These are phyloP conservation scores for Hecatera dysodea DNA, from an alignment of 2,888 invertebrate species.

Conservation along the genomic window DNA sequence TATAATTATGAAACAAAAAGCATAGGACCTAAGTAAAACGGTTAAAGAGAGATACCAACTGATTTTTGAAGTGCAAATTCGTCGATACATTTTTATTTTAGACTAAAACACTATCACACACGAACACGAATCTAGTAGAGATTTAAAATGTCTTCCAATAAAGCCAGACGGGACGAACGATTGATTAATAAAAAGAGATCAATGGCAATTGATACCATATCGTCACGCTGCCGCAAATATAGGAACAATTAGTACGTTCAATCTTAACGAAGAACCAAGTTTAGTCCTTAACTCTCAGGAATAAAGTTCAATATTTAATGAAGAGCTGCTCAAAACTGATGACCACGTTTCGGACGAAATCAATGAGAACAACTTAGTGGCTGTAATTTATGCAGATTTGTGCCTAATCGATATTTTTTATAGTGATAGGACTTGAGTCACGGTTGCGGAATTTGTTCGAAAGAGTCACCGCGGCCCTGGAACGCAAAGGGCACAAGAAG, in stretches of 20 bases:
- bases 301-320: constrained; percentile 57
- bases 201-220: constrained; percentile 69
- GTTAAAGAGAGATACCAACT: too few relatives aligned
- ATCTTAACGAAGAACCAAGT: constrained; percentile 31
- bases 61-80: too few relatives aligned
- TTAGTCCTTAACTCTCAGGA: constrained; percentile 24
- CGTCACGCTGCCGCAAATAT: constrained; percentile 58
- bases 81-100: too few relatives aligned
- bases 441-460: too few relatives aligned
- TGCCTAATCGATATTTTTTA: neutral
- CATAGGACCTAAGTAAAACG: too few relatives aligned
- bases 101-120: too few relatives aligned
- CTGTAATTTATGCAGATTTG: constrained; percentile 51
- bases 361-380: constrained; percentile 32
- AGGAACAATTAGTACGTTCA: constrained; percentile 50
- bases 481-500: too few relatives aligned
- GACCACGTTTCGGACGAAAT: constrained; percentile 36
- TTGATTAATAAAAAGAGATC: constrained; percentile 72
- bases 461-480: too few relatives aligned
- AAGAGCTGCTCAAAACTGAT: neutral
- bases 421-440: neutral
- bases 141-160: constrained; percentile 54
- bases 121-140: constrained; percentile 5
- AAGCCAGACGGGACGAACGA: constrained; percentile 61
- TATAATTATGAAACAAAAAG: too few relatives aligned